phyloP scores from a whole-genome alignment of 2,113 vertebrate genomes.

The Columba janthina region DNA sequence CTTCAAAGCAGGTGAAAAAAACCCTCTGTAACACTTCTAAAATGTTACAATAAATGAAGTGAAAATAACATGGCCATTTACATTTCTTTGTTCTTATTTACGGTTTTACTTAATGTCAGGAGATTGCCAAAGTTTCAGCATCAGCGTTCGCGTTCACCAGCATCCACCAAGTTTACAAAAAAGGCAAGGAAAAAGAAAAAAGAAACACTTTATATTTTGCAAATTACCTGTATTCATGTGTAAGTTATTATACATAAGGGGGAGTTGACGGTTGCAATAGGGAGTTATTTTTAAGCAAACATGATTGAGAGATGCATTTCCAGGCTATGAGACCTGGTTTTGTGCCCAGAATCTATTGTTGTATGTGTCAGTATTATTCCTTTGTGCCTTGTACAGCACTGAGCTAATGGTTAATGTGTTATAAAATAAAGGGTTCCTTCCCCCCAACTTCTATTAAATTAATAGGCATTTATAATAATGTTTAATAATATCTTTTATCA shows the following conservation, averaged over 20 bases:
- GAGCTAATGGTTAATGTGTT: not conserved
- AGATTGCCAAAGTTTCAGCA: slow-evolving; percentile 51
- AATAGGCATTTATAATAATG: not conserved
- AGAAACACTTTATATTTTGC: not conserved
- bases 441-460: not conserved
- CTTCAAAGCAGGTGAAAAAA: slow-evolving; percentile 41
- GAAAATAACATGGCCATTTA: slow-evolving; percentile 60
- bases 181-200: not conserved
- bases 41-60: slow-evolving; percentile 33
- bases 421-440: not conserved
- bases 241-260: not conserved
- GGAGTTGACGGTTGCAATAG: not conserved
- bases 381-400: not conserved
- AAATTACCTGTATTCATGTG: not conserved
- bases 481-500: not conserved
- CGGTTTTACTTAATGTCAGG: slow-evolving; percentile 34
- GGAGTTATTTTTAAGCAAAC: not conserved
- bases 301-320: not conserved
- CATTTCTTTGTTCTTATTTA: slow-evolving; percentile 67
- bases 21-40: not conserved
- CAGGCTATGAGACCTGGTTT: not conserved
- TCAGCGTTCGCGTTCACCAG: not conserved
- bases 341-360: not conserved
- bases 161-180: not conserved
- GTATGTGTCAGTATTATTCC: not conserved